Base-by-base conservation (phyloP, 2,113 vertebrate genomes). In the Protomyctophum bolini region DNA sequence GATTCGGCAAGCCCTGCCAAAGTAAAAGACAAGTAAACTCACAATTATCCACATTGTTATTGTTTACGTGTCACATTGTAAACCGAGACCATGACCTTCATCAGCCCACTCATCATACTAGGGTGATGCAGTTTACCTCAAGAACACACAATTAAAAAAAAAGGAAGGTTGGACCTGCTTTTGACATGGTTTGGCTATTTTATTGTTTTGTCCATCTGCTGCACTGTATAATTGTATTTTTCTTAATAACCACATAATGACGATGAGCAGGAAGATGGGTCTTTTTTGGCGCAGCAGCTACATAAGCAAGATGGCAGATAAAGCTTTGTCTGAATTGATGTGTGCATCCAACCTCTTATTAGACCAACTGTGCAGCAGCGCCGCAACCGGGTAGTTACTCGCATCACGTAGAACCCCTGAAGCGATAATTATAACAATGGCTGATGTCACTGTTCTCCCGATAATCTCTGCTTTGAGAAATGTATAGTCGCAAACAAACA, bases 391-490 rank as follows among this genome's bases (percentile, higher is more conserved):
- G 73, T 59, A 57, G 69, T 57, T 78, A 58, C 57, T 51, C 63
- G 64, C 50, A 79, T 63, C n/a, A 1, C 64, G 71, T 71, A 52
- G 68, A 71, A 56, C 60, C 63, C 55, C 60, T 78, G 68, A 83
- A 79, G 61, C 33, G 0, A 2, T 77, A 83, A 87, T 86, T 83
- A 80, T 46, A 77, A 78, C 64, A 83, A 72, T 69, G 45, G 72
- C 64, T 61, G 74, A 66, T 54, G 66, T 69, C 10, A 76, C 81
- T 84, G 81, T 73, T 77, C 61, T 57, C 47, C 14, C 68, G 76
- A 77, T 70, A 69, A 76, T 74, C 49, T 41, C 72, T 57, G 15
- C 67, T 81, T 48, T 49, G 57, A 76, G n/a, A 7, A 51, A 61
- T 21, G 28, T 7, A 66, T 7, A 66, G 21, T 21, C 33, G 21